Evolutionary conservation across 2,113 vertebrate genomes (phyloP).

Genomic region (Archilochus colubris): DNA sequence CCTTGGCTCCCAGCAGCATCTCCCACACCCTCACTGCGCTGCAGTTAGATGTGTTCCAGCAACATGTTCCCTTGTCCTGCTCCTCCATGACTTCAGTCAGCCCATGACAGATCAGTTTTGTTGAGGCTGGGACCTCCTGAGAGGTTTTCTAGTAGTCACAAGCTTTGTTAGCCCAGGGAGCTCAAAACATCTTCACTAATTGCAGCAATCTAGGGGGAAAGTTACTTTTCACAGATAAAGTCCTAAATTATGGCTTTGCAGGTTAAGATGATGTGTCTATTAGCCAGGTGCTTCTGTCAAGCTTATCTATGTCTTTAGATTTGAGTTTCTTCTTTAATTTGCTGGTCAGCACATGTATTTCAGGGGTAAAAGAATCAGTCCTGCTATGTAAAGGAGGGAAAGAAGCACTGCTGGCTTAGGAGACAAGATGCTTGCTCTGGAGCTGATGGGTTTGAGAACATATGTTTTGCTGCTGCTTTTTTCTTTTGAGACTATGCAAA

Average conservation of each 20-base stretch:
- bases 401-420: not conserved
- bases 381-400: not conserved
- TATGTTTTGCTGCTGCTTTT: not conserved
- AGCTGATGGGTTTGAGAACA: not conserved
- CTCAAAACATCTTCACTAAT: not conserved
- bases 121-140: not conserved
- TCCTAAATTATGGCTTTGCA: not conserved
- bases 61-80: accelerated
- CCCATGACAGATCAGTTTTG: no score
- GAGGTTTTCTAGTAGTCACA: not conserved
- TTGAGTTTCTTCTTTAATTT: not conserved
- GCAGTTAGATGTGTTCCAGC: not conserved
- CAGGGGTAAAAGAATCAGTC: not conserved
- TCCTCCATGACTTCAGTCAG: not conserved
- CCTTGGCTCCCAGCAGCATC: not conserved
- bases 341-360: not conserved
- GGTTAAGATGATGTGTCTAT: not conserved
- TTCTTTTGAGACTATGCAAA: not conserved
- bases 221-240: not conserved
- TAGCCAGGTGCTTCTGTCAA: not conserved
- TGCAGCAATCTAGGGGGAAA: not conserved
- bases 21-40: not conserved
- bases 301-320: not conserved
- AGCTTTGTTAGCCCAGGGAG: not conserved
- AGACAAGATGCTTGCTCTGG: not conserved